These are phyloP conservation scores for Oreochromis aureus DNA, from an alignment of 2,113 vertebrate species.

Conservation along the genomic window DNA sequence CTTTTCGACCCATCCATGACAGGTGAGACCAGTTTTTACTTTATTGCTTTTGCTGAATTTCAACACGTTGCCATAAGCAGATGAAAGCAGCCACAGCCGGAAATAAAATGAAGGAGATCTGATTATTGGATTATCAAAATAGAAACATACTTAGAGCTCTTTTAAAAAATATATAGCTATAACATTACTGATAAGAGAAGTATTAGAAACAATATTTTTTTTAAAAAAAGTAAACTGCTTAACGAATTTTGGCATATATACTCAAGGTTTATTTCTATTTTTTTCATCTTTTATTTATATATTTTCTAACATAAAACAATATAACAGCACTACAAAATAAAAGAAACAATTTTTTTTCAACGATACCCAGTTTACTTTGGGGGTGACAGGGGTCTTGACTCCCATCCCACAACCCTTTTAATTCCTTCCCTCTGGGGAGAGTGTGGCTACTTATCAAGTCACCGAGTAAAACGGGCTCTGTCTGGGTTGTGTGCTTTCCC, in stretches of 20 bases:
- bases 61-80: background rate
- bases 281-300: background rate
- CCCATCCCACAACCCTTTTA: constrained; percentile 66
- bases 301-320: background rate
- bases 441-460: constrained; percentile 78
- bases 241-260: background rate
- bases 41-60: background rate
- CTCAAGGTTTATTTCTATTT: background rate
- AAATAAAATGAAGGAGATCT: background rate
- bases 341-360: constrained; percentile 1
- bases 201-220: background rate
- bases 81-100: background rate
- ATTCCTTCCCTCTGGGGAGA: constrained; percentile 71
- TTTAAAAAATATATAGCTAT: background rate
- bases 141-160: background rate
- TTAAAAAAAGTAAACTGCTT: background rate
- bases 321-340: background rate
- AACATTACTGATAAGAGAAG: background rate
- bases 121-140: background rate
- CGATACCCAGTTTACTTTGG: constrained; percentile 59
- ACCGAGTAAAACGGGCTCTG: constrained; percentile 73
- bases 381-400: constrained; percentile 71
- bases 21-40: constrained; percentile 73
- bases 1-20: constrained; percentile 92
- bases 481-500: constrained; percentile 72